Evolutionary conservation across 2,797 vertebrate genomes (phyloP).

Genomic region (Spondyliosoma cantharus): DNA sequence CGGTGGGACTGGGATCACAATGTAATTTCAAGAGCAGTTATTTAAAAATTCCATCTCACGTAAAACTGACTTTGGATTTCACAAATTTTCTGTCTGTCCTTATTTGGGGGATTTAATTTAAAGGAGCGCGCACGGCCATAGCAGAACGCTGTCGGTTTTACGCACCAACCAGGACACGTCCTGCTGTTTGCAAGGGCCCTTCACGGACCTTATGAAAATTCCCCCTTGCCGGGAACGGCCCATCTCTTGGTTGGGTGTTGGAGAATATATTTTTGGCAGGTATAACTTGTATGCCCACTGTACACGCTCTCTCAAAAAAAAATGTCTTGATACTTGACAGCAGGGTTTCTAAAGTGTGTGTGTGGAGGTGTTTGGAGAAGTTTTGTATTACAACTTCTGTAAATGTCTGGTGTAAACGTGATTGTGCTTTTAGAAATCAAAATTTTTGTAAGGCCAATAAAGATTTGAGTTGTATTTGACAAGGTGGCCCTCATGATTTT

Average conservation of each 20-base stretch:
- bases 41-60: neutral
- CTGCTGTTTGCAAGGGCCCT: neutral
- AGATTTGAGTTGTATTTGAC: conserved; percentile 49
- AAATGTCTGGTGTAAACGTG: conserved; percentile 17
- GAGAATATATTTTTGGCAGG: neutral
- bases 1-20: neutral
- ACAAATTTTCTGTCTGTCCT: neutral
- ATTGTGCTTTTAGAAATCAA: conserved; percentile 33
- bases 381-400: conserved; percentile 12
- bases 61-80: conserved; percentile 10
- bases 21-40: neutral
- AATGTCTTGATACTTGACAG: conserved; percentile 8
- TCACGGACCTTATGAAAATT: neutral
- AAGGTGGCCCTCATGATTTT: neutral
- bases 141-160: neutral
- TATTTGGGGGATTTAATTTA: neutral
- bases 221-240: neutral
- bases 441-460: conserved; percentile 65
- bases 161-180: conserved; percentile 1
- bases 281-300: neutral
- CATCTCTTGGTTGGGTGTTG: neutral
- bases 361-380: conserved; percentile 14
- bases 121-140: neutral
- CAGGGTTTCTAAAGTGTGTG: conserved; percentile 7
- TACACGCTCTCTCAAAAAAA: neutral